Base-by-base conservation (phyloP, 2,888 invertebrate species). In the Alsophila aescularia region DNA sequence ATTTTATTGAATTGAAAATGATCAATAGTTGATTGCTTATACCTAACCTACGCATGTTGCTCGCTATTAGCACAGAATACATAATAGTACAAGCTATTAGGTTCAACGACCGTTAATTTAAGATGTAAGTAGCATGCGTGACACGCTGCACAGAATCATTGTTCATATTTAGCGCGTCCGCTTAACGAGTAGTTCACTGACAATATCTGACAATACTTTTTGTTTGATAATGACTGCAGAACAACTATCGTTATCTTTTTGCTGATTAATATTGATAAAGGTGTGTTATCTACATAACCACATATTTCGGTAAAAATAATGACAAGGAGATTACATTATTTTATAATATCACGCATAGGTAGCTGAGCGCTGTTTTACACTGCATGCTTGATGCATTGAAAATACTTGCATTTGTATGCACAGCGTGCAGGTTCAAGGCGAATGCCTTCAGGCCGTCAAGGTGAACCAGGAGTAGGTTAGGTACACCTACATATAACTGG, bases 401-500 rank as follows among this genome's bases (percentile, higher is more conserved):
- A 27, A 34, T 6, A 4, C 21, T 35, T 32, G 32, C 15, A 36
- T 13, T 49, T 15, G 15, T 40, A 5, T 29, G 14, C 15, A 14
- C n/a, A 53, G 53, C 62, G 62, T 55, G 64, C 62, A 69, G 72
- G 75, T 72, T 70, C 67, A 72, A 71, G 61, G 65, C 53, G 62
- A 63, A 62, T 36, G 59, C 54, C 66, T 62, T 59, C 62, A 66
- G 66, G 73, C 70, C 73, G 69, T 75, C 85, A 85, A 85, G 85
- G 85, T 83, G 75, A 85, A 82, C 85, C 72, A n/a, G n/a, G n/a
- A n/a, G n/a, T n/a, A n/a, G n/a, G n/a, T n/a, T n/a, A n/a, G n/a
- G 67, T 80, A 71, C 76, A 60, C 62, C 36, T 18, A 42, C 78
- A 74, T 82, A 86, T 85, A 85, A 77, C 83, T 64, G 67, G 69